Conservation (phyloP, 2,113 vertebrate genomes). For the Rallus limicola region DNA sequence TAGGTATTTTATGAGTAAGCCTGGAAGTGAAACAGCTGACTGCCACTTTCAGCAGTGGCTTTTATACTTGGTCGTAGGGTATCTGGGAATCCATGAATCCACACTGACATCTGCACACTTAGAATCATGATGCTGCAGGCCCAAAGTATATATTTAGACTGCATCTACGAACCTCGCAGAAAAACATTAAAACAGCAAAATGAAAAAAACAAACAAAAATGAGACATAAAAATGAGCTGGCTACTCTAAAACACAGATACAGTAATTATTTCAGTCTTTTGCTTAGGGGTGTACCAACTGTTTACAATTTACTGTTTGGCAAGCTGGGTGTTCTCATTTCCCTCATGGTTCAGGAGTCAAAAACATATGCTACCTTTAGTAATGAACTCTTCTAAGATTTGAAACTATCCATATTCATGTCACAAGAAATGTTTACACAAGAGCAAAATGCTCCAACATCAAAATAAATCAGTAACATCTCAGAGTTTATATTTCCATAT, state of each 20-base stretch:
- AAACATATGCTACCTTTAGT: conserved; percentile 78
- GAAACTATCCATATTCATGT: conserved; percentile 78
- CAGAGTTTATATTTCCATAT: conserved; percentile 78
- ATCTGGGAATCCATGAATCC: conserved; percentile 54
- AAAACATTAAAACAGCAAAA: conserved; percentile 71
- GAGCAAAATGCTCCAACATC: conserved; percentile 76
- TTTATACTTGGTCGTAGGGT: conserved; percentile 23
- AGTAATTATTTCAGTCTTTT: conserved; percentile 76
- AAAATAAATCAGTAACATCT: conserved; percentile 79
- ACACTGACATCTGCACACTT: conserved; percentile 60
- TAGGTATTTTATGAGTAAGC: not conserved
- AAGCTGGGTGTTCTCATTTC: conserved; percentile 76
- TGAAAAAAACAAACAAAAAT: conserved; percentile 62
- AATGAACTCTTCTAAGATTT: conserved; percentile 76
- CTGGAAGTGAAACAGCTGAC: conserved; percentile 35
- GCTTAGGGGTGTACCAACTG: conserved; percentile 74
- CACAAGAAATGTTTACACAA: conserved; percentile 77
- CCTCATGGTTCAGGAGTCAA: conserved; percentile 78
- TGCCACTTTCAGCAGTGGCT: conserved; percentile 12
- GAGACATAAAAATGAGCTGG: conserved; percentile 69
- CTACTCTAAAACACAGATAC: conserved; percentile 72
- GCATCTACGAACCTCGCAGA: conserved; percentile 55
- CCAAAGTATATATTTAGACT: conserved; percentile 59
- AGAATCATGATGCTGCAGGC: conserved; percentile 55
- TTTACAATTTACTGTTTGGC: conserved; percentile 78